Evolutionary conservation across 2,113 vertebrate genomes (phyloP), one percentile per base, ranked within the genome.

Genomic region (Festucalex cinctus): DNA sequence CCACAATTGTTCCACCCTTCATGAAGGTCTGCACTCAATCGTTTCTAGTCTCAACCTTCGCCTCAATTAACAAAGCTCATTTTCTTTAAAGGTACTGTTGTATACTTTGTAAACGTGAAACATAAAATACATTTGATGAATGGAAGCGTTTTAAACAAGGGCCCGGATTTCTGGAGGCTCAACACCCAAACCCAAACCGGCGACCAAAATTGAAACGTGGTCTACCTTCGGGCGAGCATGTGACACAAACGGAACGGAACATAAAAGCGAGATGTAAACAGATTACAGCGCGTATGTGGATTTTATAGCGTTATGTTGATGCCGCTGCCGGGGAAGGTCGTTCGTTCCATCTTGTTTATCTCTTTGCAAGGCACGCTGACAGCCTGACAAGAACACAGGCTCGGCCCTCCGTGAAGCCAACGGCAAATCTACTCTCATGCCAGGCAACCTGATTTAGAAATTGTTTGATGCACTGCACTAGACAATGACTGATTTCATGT

Each of bases 281-380:
- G 28, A 66, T 68, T 16, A 48, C 48, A 36, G 57, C 41, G 37
- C 13, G 19, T 44, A 22, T 63, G 22, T 26, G 43, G 39, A 12
- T 9, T 70, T 72, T 13, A 63, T 43, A n/a, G 54, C 57, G 51
- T 77, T n/a, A 73, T 9, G 65, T 56, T 54, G 10, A 48, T 46
- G 67, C 1, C 62, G 22, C 24, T 37, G 0, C 32, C 62, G 20
- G 53, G 62, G 32, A 59, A 4, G 28, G 46, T 48, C 20, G 4
- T 13, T 48, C 20, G 4, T 13, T 10, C 60, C 63, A 65, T 74
- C 64, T 46, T 76, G 68, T 75, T 10, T 44, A 12, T 20, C 13
- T 10, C 26, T 58, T 60, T 22, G 10, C 20, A 13, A 60, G 19
- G 35, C 36, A 14, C 10, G 20, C 35, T 35, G 65, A 43, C 69